Evolutionary conservation across 2,888 invertebrate species (phyloP).

Genomic region (Apocheima hispidaria): DNA sequence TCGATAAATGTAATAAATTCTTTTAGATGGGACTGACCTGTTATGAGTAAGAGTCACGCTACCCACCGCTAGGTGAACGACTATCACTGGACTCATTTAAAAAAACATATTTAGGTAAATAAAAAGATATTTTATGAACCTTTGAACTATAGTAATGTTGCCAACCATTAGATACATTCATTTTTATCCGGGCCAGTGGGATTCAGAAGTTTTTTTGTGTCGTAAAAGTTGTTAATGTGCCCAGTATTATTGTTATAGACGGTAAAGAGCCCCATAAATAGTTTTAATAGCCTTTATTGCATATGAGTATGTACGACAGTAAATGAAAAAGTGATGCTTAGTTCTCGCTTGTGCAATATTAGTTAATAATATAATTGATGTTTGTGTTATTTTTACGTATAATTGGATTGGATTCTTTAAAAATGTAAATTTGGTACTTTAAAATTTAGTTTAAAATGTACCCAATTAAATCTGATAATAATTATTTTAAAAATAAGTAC

Average conservation of each 20-base stretch:
- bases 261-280: conserved; percentile 51
- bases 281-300: conserved; percentile 50
- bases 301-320: conserved; percentile 31
- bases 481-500: no score
- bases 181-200: conserved; percentile 8
- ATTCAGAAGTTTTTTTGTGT: conserved; percentile 18
- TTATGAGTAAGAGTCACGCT: no score
- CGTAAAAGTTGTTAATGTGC: conserved; percentile 47
- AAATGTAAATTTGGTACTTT: no score
- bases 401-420: no score
- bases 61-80: no score
- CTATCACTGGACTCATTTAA: no score
- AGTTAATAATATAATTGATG: conserved; percentile 23
- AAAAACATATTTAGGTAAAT: neutral
- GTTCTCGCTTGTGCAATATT: conserved; percentile 6
- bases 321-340: conserved; percentile 39
- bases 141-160: neutral
- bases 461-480: no score
- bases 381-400: neutral
- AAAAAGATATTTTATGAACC: neutral
- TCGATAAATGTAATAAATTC: no score
- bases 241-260: conserved; percentile 49
- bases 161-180: neutral
- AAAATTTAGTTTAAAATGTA: no score
- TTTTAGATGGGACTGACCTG: no score